Conservation (phyloP, 2,113 vertebrate genomes). For the Cynopterus brachyotis region DNA sequence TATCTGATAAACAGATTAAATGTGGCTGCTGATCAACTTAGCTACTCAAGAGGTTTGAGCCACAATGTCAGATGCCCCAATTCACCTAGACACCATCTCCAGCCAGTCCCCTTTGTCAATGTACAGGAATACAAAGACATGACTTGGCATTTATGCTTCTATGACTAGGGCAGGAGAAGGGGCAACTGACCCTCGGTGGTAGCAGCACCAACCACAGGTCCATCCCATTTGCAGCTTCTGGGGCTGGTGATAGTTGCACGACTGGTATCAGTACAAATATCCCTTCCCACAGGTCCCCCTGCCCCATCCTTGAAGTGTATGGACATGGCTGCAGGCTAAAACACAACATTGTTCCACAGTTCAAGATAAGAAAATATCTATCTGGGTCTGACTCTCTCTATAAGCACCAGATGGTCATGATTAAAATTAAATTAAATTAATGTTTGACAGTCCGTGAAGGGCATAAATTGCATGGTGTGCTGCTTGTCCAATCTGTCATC, state of each 20-base stretch:
- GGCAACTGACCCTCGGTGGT: not conserved
- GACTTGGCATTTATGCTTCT: not conserved
- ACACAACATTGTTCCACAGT: conserved; percentile 13
- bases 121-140: not conserved
- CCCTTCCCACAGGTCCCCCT: not conserved
- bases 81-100: not conserved
- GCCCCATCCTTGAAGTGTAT: not conserved
- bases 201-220: not conserved
- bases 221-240: not conserved
- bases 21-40: not conserved
- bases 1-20: not conserved
- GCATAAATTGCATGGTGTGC: conserved; percentile 71
- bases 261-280: not conserved
- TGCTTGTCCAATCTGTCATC: conserved; percentile 73
- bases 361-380: conserved; percentile 63
- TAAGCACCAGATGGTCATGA: conserved; percentile 74
- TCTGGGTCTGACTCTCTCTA: conserved; percentile 44
- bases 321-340: conserved; percentile 52
- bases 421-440: conserved; percentile 78
- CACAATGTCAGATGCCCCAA: not conserved
- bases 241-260: not conserved
- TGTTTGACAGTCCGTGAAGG: conserved; percentile 73
- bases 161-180: not conserved
- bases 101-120: not conserved
- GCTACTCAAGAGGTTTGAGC: not conserved